Conservation (phyloP, 2,888 invertebrate species). For the Aleiodes leptofemur region DNA sequence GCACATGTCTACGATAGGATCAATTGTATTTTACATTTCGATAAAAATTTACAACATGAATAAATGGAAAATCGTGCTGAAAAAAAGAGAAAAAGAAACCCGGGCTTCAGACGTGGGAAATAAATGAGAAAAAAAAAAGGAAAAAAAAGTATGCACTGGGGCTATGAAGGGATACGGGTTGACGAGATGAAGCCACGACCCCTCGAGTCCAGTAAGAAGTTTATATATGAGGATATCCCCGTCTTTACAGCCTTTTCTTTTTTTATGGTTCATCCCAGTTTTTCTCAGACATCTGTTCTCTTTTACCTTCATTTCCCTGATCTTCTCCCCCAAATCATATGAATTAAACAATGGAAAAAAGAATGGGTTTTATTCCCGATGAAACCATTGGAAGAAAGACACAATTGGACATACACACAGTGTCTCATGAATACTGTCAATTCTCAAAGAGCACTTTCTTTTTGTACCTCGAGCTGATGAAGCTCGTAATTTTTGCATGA, state of each 20-base stretch:
- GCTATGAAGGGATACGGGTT: slow-evolving; percentile 49
- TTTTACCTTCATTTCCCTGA: neutral
- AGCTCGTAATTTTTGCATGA: no score
- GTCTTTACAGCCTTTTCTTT: slow-evolving; percentile 50
- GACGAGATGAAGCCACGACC: slow-evolving; percentile 50
- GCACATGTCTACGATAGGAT: no score
- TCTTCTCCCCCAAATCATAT: no score
- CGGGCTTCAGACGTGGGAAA: neutral
- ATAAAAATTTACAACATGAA: slow-evolving; percentile 1
- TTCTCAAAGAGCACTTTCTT: no score
- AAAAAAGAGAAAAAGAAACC: neutral
- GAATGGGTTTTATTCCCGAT: no score
- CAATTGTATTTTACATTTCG: no score
- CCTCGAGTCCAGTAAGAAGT: slow-evolving; percentile 51
- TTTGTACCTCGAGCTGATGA: no score
- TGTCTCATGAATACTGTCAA: no score
- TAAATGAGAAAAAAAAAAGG: slow-evolving; percentile 31
- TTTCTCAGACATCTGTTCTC: slow-evolving; percentile 4
- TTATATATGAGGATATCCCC: slow-evolving; percentile 51
- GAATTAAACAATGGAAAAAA: no score
- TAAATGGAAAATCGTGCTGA: slow-evolving; percentile 29
- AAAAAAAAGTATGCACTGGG: slow-evolving; percentile 6
- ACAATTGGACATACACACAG: no score
- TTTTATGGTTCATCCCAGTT: slow-evolving; percentile 13
- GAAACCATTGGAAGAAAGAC: no score